Evolutionary conservation across 2,113 vertebrate species (phyloP), one percentile per base, ranked within the genome.

Genomic region (Corydoras sp.): DNA sequence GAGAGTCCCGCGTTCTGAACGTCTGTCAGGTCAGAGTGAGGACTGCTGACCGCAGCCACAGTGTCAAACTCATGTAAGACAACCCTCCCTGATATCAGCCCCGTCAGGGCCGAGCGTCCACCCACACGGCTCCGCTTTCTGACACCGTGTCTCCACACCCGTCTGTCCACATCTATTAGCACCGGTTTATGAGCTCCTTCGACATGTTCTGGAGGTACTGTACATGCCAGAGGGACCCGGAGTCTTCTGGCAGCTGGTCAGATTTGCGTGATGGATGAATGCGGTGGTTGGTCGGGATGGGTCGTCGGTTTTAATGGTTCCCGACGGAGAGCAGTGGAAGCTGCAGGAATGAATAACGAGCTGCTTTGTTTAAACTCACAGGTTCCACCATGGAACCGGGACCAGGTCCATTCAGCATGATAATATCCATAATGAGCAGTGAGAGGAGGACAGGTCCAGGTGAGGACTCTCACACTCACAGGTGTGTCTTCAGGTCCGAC

Each of bases 241-340:
- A 10, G 71, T 30, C 18, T 24, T 9, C 60, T 78, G 74, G 82
- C 83, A 80, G 15, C 66, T 79, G 65, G 83, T 81, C 73, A 81
- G 72, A 85, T 90, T 85, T 85, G 81, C 81, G 83, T 90, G 89
- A 90, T 87, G 86, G 85, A 90, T 90, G 84, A 80, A 75, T 75
- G 78, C 70, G 50, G 70, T 72, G 77, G 77, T 74, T 79, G 82
- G 81, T 58, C 9, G 77, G 78, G 86, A 87, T 85, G 85, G 81
- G 77, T 80, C 82, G 78, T 77, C 78, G 56, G 70, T 78, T 85
- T 64, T 88, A 90, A 89, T 85, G 82, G 81, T 80, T 89, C 87
- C 84, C 86, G 3, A 54, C 86, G 88, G 88, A 86, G 77, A 76
- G 79, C 79, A 84, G 85, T 86, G 82, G 75, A 81, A 71, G 75